Conservation (phyloP, 2,113 vertebrate genomes). For the Irena cyanogastra region DNA sequence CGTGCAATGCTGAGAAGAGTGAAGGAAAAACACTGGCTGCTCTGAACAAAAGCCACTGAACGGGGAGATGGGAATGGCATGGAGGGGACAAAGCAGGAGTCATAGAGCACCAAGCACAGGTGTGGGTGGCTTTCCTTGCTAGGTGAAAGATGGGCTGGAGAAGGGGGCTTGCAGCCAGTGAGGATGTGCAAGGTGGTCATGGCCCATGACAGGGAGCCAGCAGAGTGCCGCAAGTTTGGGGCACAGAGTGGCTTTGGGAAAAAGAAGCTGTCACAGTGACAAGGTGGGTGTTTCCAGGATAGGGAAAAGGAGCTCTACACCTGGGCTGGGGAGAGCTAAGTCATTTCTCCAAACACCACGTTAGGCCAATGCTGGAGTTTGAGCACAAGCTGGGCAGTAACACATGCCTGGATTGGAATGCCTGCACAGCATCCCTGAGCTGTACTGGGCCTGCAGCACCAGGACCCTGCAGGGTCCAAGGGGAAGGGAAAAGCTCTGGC, state of each 20-base stretch:
- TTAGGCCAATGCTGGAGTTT: background rate
- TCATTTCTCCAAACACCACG: fast-evolving
- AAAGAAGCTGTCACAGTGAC: background rate
- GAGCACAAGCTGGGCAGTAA: background rate
- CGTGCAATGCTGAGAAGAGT: background rate
- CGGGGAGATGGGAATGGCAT: background rate
- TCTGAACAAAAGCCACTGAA: background rate
- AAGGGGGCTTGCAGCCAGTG: background rate
- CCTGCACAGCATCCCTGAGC: background rate
- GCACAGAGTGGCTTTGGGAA: background rate
- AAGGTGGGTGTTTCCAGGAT: background rate
- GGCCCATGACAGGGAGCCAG: background rate
- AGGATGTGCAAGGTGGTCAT: background rate
- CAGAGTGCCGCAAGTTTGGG: background rate
- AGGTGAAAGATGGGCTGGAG: background rate
- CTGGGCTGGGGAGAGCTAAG: background rate
- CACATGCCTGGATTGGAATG: background rate
- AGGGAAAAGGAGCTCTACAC: background rate
- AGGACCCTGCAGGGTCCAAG: background rate
- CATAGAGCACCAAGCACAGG: background rate
- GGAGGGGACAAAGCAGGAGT: background rate
- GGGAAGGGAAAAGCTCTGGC: background rate
- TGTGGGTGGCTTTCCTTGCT: background rate
- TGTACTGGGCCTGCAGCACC: fast-evolving
- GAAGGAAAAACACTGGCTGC: background rate